phyloP scores from a whole-genome alignment of 2,888 invertebrate species.

The Tetropium fuscum region DNA sequence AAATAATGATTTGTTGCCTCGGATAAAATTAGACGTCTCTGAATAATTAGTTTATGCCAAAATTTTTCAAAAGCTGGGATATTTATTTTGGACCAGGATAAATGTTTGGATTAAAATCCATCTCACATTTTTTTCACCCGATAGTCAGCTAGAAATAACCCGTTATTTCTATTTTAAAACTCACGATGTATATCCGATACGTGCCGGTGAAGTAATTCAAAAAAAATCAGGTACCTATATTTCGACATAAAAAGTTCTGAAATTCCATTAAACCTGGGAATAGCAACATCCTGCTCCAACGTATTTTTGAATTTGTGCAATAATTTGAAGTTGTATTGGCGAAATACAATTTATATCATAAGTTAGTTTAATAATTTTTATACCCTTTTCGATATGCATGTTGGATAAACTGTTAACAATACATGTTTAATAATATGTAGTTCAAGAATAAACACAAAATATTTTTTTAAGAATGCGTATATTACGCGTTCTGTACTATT shows the following conservation, averaged over 20 bases:
- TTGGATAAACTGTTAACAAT: constrained; percentile 22
- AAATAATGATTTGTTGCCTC: not conserved
- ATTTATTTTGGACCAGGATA: constrained; percentile 11
- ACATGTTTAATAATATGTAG: constrained; percentile 4
- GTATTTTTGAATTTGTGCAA: constrained; percentile 21
- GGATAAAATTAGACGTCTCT: constrained; percentile 10
- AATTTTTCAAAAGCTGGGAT: constrained; percentile 1
- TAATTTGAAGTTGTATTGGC: constrained; percentile 21
- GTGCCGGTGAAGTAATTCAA: not conserved
- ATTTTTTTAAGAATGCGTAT: not conserved
- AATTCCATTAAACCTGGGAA: not conserved
- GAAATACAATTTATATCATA: constrained; percentile 6
- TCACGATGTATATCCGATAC: not conserved
- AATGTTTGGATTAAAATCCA: constrained; percentile 10
- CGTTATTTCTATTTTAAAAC: not conserved
- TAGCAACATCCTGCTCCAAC: constrained; percentile 4
- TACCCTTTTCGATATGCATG: constrained; percentile 41
- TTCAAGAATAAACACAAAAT: constrained; percentile 17
- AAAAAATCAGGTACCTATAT: not conserved
- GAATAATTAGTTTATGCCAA: not conserved
- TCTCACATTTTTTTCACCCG: not conserved
- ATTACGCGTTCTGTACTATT: not conserved
- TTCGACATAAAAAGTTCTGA: not conserved
- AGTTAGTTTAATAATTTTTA: constrained; percentile 37
- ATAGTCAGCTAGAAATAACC: not conserved